Base-by-base conservation (phyloP, 2,113 vertebrate species). In the Salminus brasiliensis region DNA sequence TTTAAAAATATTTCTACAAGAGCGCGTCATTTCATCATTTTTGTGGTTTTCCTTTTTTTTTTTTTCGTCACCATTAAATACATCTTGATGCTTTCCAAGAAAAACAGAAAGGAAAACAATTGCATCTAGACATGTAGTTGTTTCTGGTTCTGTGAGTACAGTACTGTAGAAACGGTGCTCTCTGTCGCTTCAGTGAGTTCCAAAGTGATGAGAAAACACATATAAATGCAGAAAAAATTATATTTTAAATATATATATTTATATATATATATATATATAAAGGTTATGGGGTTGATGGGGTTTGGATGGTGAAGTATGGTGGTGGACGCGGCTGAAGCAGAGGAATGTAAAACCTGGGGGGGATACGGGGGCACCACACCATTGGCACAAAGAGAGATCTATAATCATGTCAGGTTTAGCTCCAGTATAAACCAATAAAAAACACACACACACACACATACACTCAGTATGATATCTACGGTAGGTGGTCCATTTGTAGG, bases 1-100 rank as follows among this genome's bases (percentile, higher is more conserved):
- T 94, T 96, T 92, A 94, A 96, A 97, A 96, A 96, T 93, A 95
- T 94, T 94, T 94, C 92, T 95, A 95, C 94, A 97, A 95, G 91
- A 93, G 93, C 92, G 91, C 91, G 89, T 92, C 87, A 87, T 92
- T 89, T 81, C 12, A 15, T 15, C 11, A 15, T 13, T 13, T 45
- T 6, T 2, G 1, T 45, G n/a, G n/a, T n/a, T n/a, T n/a, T n/a
- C n/a, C n/a, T 10, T 6, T 45, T 45, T 6, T 15, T 45, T 85
- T 84, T 85, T 85, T 89, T 90, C 88, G 90, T 91, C 84, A 88
- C 87, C 88, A 89, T 88, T 81, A 86, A 93, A 94, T 90, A 89
- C 90, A 92, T 88, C 87, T 91, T 73, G 82, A 85, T 81, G 77
- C 74, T 89, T 85, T 88, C 86, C 87, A 82, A 88, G 86, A 85